A percentile compares a stretch with the other conserved stretches of the same genome.
These are phyloP conservation scores for Quadroppia sp. DNA, from an alignment of 2,888 invertebrate genomes.

Conservation along the genomic window DNA sequence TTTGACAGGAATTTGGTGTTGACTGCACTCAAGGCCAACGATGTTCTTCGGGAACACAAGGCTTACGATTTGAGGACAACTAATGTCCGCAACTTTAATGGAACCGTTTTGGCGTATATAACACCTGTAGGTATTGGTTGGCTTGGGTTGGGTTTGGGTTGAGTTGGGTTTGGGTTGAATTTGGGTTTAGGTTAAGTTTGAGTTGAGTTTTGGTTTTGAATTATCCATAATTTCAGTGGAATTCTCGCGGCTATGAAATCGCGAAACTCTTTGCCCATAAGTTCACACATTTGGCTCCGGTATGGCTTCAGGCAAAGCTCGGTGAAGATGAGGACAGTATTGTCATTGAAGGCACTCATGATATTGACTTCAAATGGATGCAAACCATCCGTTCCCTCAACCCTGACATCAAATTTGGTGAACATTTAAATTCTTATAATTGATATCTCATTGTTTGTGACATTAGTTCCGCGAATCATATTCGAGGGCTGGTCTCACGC, in stretches of 20 bases:
- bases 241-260: constrained; percentile 85
- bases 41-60: constrained; percentile 70
- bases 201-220: constrained; percentile 42
- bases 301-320: constrained; percentile 82
- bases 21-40: constrained; percentile 64
- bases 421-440: constrained; percentile 30
- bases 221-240: constrained; percentile 77
- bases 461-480: constrained; percentile 78
- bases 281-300: constrained; percentile 85
- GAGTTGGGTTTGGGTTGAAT: too few species aligned
- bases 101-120: constrained; percentile 79
- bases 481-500: constrained; percentile 78
- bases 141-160: too few species aligned
- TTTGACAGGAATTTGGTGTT: constrained; percentile 67
- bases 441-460: constrained; percentile 38
- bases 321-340: constrained; percentile 51
- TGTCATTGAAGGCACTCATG: constrained; percentile 58
- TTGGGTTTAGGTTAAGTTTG: too few species aligned
- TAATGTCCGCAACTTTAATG: constrained; percentile 62
- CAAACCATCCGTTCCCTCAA: constrained; percentile 62
- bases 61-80: constrained; percentile 69
- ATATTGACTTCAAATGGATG: constrained; percentile 80
- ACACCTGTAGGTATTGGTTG: constrained; percentile 67
- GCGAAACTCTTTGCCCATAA: constrained; percentile 81
- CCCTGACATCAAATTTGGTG: constrained; percentile 52